A percentile compares a stretch with the other conserved stretches of the same genome.
Conservation (phyloP, 1,140 invertebrate species). For the Scaptomyza montana region DNA sequence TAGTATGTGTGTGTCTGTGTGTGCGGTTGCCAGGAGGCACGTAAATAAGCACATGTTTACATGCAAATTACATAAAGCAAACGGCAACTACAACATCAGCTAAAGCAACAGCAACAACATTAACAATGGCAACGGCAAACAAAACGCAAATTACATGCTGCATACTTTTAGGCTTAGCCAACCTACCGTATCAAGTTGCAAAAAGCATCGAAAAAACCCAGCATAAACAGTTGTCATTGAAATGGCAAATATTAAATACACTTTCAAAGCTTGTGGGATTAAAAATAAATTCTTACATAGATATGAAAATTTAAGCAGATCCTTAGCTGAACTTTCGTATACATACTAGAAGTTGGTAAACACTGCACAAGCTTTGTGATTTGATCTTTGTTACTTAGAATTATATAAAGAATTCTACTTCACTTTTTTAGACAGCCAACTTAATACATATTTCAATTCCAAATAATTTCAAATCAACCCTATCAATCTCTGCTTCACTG, state of each 20-base stretch:
- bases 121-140: constrained; percentile 54
- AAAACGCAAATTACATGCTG: constrained; percentile 80
- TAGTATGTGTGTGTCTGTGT: constrained; percentile 23
- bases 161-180: constrained; percentile 71
- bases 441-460: too few species aligned
- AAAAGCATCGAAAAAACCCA: constrained; percentile 26
- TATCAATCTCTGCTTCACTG: neutral
- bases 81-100: constrained; percentile 31
- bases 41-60: constrained; percentile 77
- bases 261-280: neutral
- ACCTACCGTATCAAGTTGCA: constrained; percentile 59
- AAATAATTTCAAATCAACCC: too few species aligned
- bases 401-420: too few species aligned
- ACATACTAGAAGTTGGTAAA: too few species aligned
- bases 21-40: constrained; percentile 53
- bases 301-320: too few species aligned
- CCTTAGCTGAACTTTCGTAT: too few species aligned
- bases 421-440: too few species aligned
- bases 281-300: too few species aligned
- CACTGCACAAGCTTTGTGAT: too few species aligned
- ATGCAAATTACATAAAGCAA: constrained; percentile 82
- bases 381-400: too few species aligned
- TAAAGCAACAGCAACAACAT: constrained; percentile 9
- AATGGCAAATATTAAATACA: neutral
- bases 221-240: neutral